Conservation (phyloP, 37 sponge, comb jelly and placozoan genomes). For the Dysidea cf. avara region DNA sequence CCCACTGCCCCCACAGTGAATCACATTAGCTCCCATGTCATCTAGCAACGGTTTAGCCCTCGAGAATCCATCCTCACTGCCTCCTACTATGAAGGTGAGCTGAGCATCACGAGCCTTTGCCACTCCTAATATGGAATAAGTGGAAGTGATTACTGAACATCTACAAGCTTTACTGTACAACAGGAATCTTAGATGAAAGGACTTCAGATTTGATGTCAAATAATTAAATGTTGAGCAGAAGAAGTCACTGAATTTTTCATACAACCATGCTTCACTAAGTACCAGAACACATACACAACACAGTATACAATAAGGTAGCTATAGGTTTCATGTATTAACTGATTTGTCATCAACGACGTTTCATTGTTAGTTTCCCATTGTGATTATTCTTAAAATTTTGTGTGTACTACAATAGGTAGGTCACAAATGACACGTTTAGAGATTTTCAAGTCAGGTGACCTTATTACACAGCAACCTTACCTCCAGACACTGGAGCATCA, state of each 20-base stretch:
- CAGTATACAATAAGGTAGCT: no score
- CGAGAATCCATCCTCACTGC: slow-evolving; percentile 57
- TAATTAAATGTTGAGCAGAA: neutral
- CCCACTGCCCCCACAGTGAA: slow-evolving; percentile 90
- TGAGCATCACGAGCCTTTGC: slow-evolving; percentile 82
- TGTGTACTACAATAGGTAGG: no score
- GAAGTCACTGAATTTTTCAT: neutral
- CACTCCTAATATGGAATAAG: slow-evolving; percentile 66
- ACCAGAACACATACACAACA: no score
- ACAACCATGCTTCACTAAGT: no score
- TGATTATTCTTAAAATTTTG: no score
- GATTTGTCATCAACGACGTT: neutral
- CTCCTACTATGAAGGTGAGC: slow-evolving; percentile 98
- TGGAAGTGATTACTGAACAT: no score
- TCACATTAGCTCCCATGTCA: slow-evolving; percentile 91
- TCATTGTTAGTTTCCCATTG: neutral
- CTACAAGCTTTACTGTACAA: no score
- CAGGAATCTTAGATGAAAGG: neutral
- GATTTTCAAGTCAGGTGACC: no score
- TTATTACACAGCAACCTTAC: slow-evolving; percentile 36
- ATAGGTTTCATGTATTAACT: neutral
- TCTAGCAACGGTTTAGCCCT: slow-evolving; percentile 78
- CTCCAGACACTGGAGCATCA: slow-evolving; percentile 99
- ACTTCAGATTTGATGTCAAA: neutral
- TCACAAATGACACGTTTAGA: no score